phyloP scores from a whole-genome alignment of 1,140 invertebrate species.

The Macrobrachium rosenbergii region DNA sequence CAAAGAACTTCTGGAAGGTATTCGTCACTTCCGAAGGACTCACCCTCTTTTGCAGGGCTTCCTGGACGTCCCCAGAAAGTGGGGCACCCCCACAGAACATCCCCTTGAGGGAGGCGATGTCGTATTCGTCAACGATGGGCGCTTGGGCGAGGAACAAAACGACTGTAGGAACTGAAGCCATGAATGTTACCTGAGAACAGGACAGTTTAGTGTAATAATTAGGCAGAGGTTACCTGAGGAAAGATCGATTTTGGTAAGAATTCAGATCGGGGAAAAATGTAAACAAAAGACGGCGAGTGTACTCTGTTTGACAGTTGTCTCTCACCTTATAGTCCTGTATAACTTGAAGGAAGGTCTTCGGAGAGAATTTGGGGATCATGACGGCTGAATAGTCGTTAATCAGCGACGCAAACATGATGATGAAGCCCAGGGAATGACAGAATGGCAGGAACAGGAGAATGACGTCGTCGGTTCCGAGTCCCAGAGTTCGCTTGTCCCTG shows the following conservation, averaged over 20 bases:
- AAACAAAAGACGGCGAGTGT: too few species aligned
- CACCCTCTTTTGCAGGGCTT: background rate
- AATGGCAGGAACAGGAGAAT: background rate
- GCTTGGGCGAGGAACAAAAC: conserved; percentile 1
- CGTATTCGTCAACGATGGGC: background rate
- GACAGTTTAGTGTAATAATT: too few species aligned
- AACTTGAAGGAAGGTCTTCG: background rate
- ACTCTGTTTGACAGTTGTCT: too few species aligned
- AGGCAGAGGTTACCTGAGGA: background rate
- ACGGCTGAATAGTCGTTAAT: conserved; percentile 3
- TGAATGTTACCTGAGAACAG: background rate
- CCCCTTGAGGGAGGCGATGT: background rate
- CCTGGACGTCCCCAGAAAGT: background rate
- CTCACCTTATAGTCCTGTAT: conserved; percentile 8
- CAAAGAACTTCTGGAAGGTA: too few species aligned
- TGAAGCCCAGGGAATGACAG: background rate
- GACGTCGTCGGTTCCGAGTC: background rate
- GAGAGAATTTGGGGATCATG: background rate
- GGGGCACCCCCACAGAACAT: background rate
- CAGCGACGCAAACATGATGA: conserved; percentile 6
- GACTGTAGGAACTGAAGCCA: background rate
- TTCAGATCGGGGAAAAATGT: too few species aligned
- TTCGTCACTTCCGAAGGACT: background rate
- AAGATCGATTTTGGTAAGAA: background rate
- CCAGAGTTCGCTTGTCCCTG: conserved; percentile 7